Base-by-base conservation (phyloP, 92 coral and sea anemone genomes). In the Phenganax stokvisi region DNA sequence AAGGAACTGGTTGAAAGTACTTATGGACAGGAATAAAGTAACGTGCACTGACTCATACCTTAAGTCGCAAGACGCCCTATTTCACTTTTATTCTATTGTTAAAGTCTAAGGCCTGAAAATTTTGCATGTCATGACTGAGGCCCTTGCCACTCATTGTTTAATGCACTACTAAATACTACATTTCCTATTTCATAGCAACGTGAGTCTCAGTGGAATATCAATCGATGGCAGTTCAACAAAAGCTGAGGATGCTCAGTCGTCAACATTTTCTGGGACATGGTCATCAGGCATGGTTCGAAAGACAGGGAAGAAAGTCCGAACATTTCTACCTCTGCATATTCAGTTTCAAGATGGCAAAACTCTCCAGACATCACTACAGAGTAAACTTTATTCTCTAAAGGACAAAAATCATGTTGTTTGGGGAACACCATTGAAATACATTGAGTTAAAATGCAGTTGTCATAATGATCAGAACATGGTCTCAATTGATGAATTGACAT, bases 381-480 rank as follows among this genome's bases (percentile, higher is more conserved):
- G 90, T 77, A 96, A 96, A 84, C 83, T 96, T 90, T 96, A 96
- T 64, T 64, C 91, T 3, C 84, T 89, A 53, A 92, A 90, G 66
- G 99, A 96, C 84, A 92, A 89, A 85, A 90, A 89, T 68, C 99
- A 96, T 13, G 87, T 96, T n/a, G 87, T 75, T 71, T 96, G 99
- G 99, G 99, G 99, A 13, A 84, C 89, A 12, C 87, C 92, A 71
- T 87, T 96, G 72, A 96, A 96, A 83, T 89, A 83, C 61, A 56
- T 96, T 75, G 96, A 92, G 9, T 76, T 92, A 65, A 93, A 92
- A 53, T 96, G 97, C 68, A 90, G 84, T 70, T 54, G 74, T 27
- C 84, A 80, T 70, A 92, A 96, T 80, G 97, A 92, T 0, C 88
- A 88, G 37, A 86, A 72, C 59, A 78, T 85, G 76, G 83, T 92